Conservation (phyloP, 2,888 invertebrate genomes). For the Andrena bucephala region DNA sequence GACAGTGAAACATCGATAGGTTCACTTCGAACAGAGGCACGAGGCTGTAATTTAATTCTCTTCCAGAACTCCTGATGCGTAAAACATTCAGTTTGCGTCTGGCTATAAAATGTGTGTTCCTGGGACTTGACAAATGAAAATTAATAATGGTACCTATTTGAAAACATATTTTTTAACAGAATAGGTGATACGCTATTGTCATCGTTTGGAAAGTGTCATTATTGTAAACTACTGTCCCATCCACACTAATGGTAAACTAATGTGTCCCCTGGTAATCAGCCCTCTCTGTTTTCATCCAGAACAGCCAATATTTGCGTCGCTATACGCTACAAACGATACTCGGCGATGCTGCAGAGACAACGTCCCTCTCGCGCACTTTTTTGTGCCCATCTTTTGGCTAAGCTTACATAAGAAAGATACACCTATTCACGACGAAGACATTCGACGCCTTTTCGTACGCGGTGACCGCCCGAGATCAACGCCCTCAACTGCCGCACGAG, state of each 20-base stretch:
- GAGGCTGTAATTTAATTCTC: conserved; percentile 69
- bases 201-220: neutral
- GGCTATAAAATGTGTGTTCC: neutral
- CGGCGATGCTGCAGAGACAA: conserved; percentile 15
- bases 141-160: neutral
- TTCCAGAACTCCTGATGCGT: neutral
- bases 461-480: conserved; percentile 55
- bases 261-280: conserved; percentile 44
- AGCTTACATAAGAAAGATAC: conserved; percentile 26
- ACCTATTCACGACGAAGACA: conserved; percentile 27
- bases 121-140: neutral
- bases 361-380: conserved; percentile 14
- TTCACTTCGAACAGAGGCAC: conserved; percentile 50
- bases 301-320: conserved; percentile 42
- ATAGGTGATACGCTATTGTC: neutral
- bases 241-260: neutral
- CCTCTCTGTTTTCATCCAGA: conserved; percentile 36
- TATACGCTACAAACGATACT: conserved; percentile 21
- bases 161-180: neutral
- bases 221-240: conserved; percentile 21
- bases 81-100: neutral
- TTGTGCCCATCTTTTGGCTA: conserved; percentile 18
- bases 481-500: conserved; percentile 40
- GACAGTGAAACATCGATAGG: conserved; percentile 62
- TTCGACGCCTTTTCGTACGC: conserved; percentile 43